Evolutionary conservation across 2,113 vertebrate genomes (phyloP).

Genomic region (Sylvilagus bachmani): DNA sequence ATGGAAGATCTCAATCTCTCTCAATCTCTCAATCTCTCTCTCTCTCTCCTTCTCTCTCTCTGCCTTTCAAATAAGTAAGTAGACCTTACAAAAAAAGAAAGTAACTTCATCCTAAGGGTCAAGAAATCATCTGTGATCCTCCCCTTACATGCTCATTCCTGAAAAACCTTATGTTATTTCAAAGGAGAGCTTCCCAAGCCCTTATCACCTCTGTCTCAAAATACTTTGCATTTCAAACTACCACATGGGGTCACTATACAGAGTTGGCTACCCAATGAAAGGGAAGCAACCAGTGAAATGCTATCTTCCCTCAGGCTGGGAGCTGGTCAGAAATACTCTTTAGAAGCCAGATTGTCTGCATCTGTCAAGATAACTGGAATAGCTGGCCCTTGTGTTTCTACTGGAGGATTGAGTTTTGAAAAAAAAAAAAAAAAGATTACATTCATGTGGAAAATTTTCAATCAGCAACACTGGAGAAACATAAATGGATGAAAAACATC

Average conservation of each 20-base stretch:
- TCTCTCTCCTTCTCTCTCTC: too few species aligned
- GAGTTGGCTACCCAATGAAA: neutral
- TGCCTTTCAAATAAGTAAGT: too few species aligned
- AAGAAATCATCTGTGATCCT: neutral
- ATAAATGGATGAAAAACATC: slow-evolving; percentile 27
- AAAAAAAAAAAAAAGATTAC: neutral
- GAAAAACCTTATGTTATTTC: neutral
- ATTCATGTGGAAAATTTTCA: neutral
- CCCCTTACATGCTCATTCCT: neutral
- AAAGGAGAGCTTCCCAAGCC: neutral
- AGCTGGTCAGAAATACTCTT: neutral
- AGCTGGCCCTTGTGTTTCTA: neutral
- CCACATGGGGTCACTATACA: neutral
- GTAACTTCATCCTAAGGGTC: neutral
- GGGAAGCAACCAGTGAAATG: neutral
- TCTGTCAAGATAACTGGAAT: neutral
- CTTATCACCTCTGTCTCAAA: neutral
- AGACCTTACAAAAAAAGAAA: neutral
- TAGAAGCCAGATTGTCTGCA: neutral
- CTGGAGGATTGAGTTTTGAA: neutral
- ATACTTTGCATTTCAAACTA: neutral
- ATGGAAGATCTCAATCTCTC: too few species aligned
- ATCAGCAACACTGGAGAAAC: neutral
- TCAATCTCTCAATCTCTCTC: too few species aligned
- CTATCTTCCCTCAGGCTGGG: neutral